Base-by-base conservation (phyloP, 2,888 invertebrate species). In the Sphecodes monilicornis region DNA sequence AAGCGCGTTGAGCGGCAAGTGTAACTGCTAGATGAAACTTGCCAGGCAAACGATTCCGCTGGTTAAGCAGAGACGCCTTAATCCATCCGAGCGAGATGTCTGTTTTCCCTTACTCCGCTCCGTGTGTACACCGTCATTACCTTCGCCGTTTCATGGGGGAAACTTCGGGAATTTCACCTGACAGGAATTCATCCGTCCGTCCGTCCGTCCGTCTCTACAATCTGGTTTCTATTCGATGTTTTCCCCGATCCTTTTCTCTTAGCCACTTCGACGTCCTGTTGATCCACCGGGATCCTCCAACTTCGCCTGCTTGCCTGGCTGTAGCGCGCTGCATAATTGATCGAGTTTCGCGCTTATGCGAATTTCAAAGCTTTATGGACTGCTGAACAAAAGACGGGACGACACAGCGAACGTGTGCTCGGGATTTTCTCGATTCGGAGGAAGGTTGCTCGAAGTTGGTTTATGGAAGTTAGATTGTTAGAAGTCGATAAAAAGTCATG, bases 111-210 rank as follows among this genome's bases (percentile, higher is more conserved):
- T 89, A 39, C 39, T 8, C 39, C 39, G 50, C 39, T 8, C 39
- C 39, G 50, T 50, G 46, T 46, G 22, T 50, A 22, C 50, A 22
- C 22, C 86, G 83, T 84, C 77, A 22, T 82, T 57, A 29, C 16
- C 46, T 46, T 88, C 80, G 76, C 79, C 64, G 76, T 50, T 13
- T 66, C n/a, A 39, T n/a, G 66, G 26, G 41, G 8, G 64, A 76
- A 89, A 89, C 89, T 89, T 89, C 41, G 54, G 69, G 50, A 22
- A 50, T 50, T 50, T 22, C 74, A 60, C 39, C 32, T 50, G n/a
- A 6, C 50, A n/a, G 64, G 32, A 18, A 74, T 57, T 39, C 29
- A 54, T 32, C 57, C 13, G 57, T 29, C 18, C 18, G 66, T 32
- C 57, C 13, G 57, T 29, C 18, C 18, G 32, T 18, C 16, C 18